Percentiles rank a stretch among this genome's conserved stretches.
phyloP scores from a whole-genome alignment of 2,113 vertebrate species.

The Eulacestoma nigropectus region DNA sequence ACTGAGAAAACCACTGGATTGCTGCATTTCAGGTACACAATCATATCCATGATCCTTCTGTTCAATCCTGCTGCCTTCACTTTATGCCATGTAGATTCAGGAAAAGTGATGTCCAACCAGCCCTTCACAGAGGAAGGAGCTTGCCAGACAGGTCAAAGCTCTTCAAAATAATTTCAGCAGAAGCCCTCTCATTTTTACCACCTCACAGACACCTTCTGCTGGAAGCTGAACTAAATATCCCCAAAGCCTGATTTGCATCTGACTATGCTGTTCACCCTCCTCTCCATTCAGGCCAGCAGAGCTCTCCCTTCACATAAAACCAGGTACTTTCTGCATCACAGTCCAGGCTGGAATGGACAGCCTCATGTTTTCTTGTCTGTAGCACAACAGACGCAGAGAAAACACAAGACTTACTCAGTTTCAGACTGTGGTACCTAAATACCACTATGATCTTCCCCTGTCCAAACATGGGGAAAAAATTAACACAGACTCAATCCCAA shows the following conservation, averaged over 20 bases:
- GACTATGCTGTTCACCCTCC: neutral
- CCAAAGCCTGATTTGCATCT: neutral
- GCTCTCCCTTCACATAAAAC: neutral
- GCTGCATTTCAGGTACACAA: neutral
- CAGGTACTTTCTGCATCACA: neutral
- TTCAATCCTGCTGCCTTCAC: neutral
- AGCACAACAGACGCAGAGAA: neutral
- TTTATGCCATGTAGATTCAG: neutral
- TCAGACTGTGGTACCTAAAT: neutral
- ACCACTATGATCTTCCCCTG: neutral
- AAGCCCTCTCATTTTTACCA: neutral
- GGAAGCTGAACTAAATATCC: neutral
- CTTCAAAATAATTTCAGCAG: neutral
- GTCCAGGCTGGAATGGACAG: neutral
- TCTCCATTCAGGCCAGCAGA: neutral
- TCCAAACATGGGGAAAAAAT: neutral
- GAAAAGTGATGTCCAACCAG: neutral
- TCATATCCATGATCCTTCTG: neutral
- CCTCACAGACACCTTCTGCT: neutral
- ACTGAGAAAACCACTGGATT: neutral
- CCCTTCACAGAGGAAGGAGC: accelerated
- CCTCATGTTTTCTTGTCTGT: neutral
- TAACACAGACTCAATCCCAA: neutral
- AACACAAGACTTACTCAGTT: neutral
- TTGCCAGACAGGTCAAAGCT: neutral